These are phyloP conservation scores for Ploceus nigricollis DNA, from an alignment of 2,113 vertebrate species.

Conservation along the genomic window DNA sequence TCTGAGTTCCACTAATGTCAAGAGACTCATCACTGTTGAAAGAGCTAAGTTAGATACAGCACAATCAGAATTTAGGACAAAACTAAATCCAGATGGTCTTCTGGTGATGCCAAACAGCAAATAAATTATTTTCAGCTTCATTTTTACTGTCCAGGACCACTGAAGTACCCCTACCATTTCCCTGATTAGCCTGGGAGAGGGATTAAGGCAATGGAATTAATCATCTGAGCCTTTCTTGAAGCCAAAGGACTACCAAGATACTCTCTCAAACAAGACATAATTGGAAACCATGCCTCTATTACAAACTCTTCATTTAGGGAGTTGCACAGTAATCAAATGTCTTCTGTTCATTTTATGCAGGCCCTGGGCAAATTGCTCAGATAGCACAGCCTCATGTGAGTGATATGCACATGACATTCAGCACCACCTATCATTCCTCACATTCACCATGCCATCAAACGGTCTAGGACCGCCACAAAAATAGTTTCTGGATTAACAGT, in stretches of 20 bases:
- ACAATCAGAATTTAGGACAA: not conserved
- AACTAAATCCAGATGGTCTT: not conserved
- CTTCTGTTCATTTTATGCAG: not conserved
- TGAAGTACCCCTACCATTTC: not conserved
- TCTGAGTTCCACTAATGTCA: not conserved
- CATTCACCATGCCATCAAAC: not conserved
- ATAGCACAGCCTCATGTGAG: not conserved
- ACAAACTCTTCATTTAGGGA: not conserved
- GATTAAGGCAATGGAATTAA: not conserved
- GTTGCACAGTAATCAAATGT: not conserved
- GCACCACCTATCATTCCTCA: not conserved
- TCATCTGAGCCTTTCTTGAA: not conserved
- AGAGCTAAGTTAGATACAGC: not conserved
- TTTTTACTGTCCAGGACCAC: not conserved
- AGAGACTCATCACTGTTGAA: not conserved
- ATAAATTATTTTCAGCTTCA: not conserved
- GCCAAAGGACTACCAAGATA: not conserved
- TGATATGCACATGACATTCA: rapidly evolving
- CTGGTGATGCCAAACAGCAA: not conserved
- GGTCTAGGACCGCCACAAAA: not conserved
- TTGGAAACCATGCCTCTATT: not conserved
- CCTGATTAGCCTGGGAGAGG: not conserved
- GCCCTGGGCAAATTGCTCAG: not conserved
- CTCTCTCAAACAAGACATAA: not conserved
- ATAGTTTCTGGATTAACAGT: not conserved